Evolutionary conservation across 2,797 vertebrate species (phyloP), one percentile per base, ranked within the genome.

Genomic region (Lepidocolaptes lacrymiger): DNA sequence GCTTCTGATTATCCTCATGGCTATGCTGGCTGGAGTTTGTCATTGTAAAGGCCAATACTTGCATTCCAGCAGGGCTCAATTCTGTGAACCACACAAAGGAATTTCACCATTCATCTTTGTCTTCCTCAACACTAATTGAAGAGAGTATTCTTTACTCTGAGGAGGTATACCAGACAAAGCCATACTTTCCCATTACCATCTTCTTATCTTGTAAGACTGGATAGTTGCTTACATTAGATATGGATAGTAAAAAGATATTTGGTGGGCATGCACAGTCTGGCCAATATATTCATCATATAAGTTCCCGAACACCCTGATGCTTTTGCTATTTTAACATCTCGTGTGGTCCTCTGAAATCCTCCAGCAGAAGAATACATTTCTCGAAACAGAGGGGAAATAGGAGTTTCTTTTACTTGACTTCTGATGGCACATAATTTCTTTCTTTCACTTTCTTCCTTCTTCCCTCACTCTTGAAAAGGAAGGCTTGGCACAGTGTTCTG

Each of bases 1-100:
- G 49, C 61, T 92, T 80, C 85, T 74, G 44, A 80, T 94, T 91
- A 72, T 88, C 61, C 48, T 71, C 44, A 32, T 71, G 85, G 66
- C 34, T 5, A 2, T 36, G 28, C 44, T 82, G 64, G 12, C 44
- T 39, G 56, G 81, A 32, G 3, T 85, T 74, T 79, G 61, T 54
- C 15, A 21, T 39, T 75, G 37, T 88, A 61, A 92, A 83, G 68
- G 52, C 91, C 30, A 41, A 79, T 59, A 36, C 21, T 88, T 1
- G 4, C 48, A n/a, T 95, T 94, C 37, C 56, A 74, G 41, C 41
- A 71, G 52, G 64, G 61, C 82, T 82, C 69, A 81, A 52, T 82
- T 63, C 67, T 73, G 26, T 82, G 75, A 87, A 73, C 59, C 26
- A 23, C 34, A 67, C 39, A 91, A 73, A 91, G 52, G 48, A 82